phyloP scores from a whole-genome alignment of 2,888 invertebrate genomes.

The Epistrophe eligans region DNA sequence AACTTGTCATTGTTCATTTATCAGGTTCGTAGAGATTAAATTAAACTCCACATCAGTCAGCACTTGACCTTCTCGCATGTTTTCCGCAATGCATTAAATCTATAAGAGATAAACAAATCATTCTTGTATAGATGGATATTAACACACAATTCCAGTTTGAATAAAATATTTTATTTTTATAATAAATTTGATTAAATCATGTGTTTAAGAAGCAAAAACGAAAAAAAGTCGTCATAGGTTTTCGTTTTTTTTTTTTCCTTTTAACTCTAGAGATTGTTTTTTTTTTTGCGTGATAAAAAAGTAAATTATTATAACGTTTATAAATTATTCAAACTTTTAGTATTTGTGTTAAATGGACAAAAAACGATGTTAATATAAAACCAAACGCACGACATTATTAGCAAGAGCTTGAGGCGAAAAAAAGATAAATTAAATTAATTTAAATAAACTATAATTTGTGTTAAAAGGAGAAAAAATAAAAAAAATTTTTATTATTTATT shows the following conservation, averaged over 20 bases:
- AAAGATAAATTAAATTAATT: neutral
- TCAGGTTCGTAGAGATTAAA: constrained; percentile 34
- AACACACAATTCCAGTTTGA: neutral
- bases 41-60: neutral
- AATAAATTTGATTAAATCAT: constrained; percentile 1
- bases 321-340: neutral
- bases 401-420: neutral
- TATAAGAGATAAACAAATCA: constrained; percentile 11
- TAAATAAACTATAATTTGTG: no score
- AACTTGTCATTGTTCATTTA: constrained; percentile 15
- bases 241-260: neutral
- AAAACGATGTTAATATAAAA: neutral
- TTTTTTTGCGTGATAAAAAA: neutral
- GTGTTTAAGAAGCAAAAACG: neutral
- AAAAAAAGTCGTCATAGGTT: neutral
- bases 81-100: constrained; percentile 20
- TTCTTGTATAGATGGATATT: neutral
- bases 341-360: neutral
- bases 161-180: constrained; percentile 10
- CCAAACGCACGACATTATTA: neutral
- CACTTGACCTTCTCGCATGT: constrained; percentile 10
- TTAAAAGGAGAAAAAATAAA: no score
- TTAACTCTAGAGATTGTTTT: neutral
- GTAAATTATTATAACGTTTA: neutral
- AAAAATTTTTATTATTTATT: no score